Evolutionary conservation across 1,140 invertebrate genomes (phyloP), one percentile per base, ranked within the genome.

Genomic region (Drosophila dunni): DNA sequence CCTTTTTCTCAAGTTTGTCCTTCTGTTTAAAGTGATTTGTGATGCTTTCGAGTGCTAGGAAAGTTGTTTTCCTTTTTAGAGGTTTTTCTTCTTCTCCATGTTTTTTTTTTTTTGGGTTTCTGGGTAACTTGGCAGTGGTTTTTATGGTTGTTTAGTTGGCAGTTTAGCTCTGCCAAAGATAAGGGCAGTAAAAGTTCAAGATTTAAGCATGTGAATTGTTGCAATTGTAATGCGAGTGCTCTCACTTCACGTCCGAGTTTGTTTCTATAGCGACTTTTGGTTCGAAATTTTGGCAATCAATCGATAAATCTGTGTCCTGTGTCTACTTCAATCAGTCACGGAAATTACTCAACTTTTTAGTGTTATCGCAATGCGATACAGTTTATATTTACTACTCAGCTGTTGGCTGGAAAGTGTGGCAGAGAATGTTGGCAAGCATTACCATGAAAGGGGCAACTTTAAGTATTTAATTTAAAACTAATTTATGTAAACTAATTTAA

Each of bases 21-120:
- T 88, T 74, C 64, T 78, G 79, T 88, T 88, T 88, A 89, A 88
- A 88, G 83, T 88, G 83, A 88, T 88, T 88, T 88, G 84, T 88
- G 83, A 81, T 74, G 77, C 73, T 79, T 78, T 77, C 40, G 82
- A 81, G 79, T 75, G 84, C 79, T 86, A 56, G 65, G 65, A 83
- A 89, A 89, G 80, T 78, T 75, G 58, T 71, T 75, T 81, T 78
- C 62, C 69, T 58, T 75, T 79, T 57, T 62, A 17, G 24, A 11
- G 8, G 1, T 7, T 42, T 46, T 10, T 6, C 5, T 63, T 6
- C 5, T 63, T 51, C 17, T 2, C 1, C 17, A 20, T 20, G 9
- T 42, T 63, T 51, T 20, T 48, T 54, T 53, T 15, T 24, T 65
- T 65, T 65, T 34, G 0, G 6, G n/a, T 57, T 57, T 53, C 57